These are phyloP conservation scores for Etheostoma nigrum DNA, from an alignment of 2,797 vertebrate species.

Conservation along the genomic window DNA sequence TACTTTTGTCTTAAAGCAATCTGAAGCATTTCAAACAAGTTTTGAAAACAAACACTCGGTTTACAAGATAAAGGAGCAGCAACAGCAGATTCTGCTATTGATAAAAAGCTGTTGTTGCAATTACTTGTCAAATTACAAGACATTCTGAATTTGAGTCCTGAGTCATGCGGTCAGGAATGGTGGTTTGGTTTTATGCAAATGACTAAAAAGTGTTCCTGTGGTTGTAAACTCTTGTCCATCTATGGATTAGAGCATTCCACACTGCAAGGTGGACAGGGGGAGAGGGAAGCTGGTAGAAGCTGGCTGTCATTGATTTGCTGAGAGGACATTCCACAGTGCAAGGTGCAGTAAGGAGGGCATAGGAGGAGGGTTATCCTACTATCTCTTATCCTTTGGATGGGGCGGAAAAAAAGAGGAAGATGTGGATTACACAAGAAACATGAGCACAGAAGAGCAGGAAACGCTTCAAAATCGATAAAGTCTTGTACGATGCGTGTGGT, in stretches of 20 bases:
- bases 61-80: constrained; percentile 28
- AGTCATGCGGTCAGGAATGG: constrained; percentile 9
- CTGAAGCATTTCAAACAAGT: constrained; percentile 40
- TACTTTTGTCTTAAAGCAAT: constrained; percentile 38
- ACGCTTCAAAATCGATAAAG: constrained; percentile 53
- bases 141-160: neutral
- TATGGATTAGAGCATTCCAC: constrained; percentile 76
- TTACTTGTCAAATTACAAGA: constrained; percentile 17
- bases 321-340: constrained; percentile 81
- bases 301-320: constrained; percentile 63
- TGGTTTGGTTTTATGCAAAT: constrained; percentile 44
- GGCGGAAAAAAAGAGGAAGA: constrained; percentile 27
- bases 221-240: constrained; percentile 46
- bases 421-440: constrained; percentile 17
- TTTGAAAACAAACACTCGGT: constrained; percentile 41
- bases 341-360: constrained; percentile 70
- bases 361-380: constrained; percentile 44
- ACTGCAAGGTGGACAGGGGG: constrained; percentile 71
- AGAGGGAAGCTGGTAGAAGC: constrained; percentile 48
- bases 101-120: constrained; percentile 18
- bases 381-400: constrained; percentile 19
- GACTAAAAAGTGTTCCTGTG: constrained; percentile 54
- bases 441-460: neutral
- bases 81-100: neutral
- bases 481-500: constrained; percentile 62